Evolutionary conservation across 1,140 invertebrate genomes (phyloP).

Genomic region (Drosophila mauritiana): DNA sequence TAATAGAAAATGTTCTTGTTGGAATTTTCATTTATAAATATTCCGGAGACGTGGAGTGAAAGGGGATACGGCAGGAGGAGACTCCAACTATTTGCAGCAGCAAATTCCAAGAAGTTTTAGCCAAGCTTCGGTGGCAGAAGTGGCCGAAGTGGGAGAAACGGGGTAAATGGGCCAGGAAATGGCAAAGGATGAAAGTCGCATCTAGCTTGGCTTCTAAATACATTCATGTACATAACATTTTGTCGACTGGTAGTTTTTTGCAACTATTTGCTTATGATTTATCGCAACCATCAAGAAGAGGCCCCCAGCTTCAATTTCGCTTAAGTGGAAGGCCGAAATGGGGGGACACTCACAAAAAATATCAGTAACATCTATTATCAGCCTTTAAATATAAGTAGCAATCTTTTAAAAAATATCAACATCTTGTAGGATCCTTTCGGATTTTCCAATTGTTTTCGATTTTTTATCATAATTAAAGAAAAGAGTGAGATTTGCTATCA

Average conservation of each 20-base stretch:
- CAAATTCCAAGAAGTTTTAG: constrained; percentile 79
- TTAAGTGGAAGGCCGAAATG: constrained; percentile 6
- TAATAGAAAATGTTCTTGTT: constrained; percentile 83
- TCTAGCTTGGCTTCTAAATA: constrained; percentile 56
- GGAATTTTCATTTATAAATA: constrained; percentile 83
- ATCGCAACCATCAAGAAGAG: constrained; percentile 36
- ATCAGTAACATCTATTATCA: no score
- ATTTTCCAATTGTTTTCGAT: not conserved
- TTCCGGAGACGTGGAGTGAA: constrained; percentile 27
- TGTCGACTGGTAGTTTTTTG: constrained; percentile 51
- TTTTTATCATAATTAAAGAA: no score
- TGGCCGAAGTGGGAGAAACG: not conserved
- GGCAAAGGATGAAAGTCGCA: constrained; percentile 30
- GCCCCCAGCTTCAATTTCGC: constrained; percentile 6
- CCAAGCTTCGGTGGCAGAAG: constrained; percentile 26
- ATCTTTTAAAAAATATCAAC: no score
- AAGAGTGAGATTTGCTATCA: no score
- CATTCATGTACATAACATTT: constrained; percentile 48
- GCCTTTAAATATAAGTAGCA: no score
- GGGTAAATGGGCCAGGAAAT: not conserved
- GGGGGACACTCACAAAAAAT: not conserved
- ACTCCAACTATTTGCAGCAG: constrained; percentile 68
- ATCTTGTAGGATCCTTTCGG: no score
- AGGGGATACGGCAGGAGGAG: constrained; percentile 12
- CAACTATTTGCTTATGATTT: constrained; percentile 53